Percentiles rank a stretch among this genome's conserved stretches.
These are phyloP conservation scores for Bilobella aurantiaca DNA, from an alignment of 1,140 invertebrate genomes.

Conservation along the genomic window DNA sequence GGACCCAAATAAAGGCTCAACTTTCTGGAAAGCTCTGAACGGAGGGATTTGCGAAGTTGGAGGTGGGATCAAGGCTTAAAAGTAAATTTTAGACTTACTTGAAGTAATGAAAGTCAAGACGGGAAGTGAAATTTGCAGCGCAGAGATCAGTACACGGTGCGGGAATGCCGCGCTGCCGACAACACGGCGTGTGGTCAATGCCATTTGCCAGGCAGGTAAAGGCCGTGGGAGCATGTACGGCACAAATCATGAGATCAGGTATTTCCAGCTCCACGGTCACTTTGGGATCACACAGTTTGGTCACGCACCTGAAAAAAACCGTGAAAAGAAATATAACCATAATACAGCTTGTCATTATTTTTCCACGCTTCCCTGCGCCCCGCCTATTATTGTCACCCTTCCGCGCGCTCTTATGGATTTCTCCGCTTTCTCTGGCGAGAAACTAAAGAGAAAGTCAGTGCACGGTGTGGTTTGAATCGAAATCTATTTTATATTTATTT, in stretches of 20 bases:
- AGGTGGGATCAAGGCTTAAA: no score
- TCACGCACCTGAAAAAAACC: constrained; percentile 48
- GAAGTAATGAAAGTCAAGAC: constrained; percentile 64
- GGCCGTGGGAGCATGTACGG: constrained; percentile 65
- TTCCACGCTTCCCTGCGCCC: not conserved
- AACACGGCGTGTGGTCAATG: constrained; percentile 69
- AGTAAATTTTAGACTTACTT: constrained; percentile 52
- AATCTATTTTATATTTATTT: constrained; percentile 15
- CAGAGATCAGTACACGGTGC: constrained; percentile 61
- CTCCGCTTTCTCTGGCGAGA: no score
- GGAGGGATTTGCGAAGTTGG: no score
- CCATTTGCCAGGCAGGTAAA: constrained; percentile 68
- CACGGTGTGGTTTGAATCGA: no score
- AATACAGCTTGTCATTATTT: not conserved
- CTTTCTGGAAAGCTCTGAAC: no score
- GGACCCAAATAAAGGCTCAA: no score
- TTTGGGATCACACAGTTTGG: constrained; percentile 65
- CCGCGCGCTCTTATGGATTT: not conserved
- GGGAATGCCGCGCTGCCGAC: constrained; percentile 59
- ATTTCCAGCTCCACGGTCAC: constrained; percentile 50
- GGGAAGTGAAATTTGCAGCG: constrained; percentile 62
- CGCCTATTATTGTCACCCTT: constrained; percentile 1
- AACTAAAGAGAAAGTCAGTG: no score
- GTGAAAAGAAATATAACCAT: not conserved
- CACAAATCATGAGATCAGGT: constrained; percentile 71